Base-by-base conservation (phyloP, 2,113 vertebrate species). In the Pluvianellus socialis region DNA sequence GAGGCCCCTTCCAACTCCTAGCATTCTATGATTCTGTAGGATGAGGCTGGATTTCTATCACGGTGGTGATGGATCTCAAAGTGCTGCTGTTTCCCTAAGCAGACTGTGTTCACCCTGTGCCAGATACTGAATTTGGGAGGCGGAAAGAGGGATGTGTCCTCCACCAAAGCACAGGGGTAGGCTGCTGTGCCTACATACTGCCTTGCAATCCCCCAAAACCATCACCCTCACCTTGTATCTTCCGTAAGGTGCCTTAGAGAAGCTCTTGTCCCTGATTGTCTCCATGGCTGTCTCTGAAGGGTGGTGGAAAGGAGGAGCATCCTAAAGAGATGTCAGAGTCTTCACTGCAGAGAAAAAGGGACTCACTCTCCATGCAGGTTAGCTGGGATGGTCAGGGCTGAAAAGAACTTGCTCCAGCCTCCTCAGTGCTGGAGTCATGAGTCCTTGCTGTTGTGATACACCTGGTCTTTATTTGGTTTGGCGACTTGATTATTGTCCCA, bases 341-440 rank as follows among this genome's bases (percentile, higher is more conserved):
- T 12, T 65, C 19, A 0, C 2, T 16, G 10, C 3, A 8, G 19
- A 47, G 45, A 42, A 33, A 13, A 79, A 45, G n/a, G 35, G 44
- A 4, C 24, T 47, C 4, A 0, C 45, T 24, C 44, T 59, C 73
- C 28, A 0, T 8, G n/a, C 33, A 30, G 62, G 14, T 49, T 2
- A 4, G 21, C 56, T 24, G 23, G 67, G 40, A 33, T 32, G 65
- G 28, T 21, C 53, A 12, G 30, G 52, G 21, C 11, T 49, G 45
- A 52, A 55, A 65, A 24, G 19, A 62, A 9, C n/a, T 62, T 73
- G 33, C 55, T 62, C 42, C 44, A 14, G 2, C 5, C 24, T 40
- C 20, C 38, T 32, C 17, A 44, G 11, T 1, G 0, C 42, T 32
- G 49, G n/a, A 19, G 14, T 38, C 2, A 0, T 2, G 14, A 19